Percentiles rank a stretch among this genome's conserved stretches.
phyloP scores from a whole-genome alignment of 1,140 invertebrate genomes.

The Pseudachorutes palmiensis region DNA sequence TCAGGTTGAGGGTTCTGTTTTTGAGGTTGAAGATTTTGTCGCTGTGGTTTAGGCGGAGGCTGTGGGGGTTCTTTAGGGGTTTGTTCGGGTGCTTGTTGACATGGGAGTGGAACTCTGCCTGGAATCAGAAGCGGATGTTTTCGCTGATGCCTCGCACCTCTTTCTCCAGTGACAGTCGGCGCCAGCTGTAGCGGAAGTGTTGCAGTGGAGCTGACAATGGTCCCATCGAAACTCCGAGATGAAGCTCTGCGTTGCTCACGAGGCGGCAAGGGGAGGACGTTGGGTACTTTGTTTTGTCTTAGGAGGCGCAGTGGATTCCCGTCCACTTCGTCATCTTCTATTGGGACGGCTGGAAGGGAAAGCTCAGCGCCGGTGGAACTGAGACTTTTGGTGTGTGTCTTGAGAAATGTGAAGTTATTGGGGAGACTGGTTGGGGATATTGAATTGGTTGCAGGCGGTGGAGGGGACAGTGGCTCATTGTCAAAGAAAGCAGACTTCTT shows the following conservation, averaged over 20 bases:
- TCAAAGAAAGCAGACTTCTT: conserved; percentile 37
- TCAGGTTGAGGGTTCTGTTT: background rate
- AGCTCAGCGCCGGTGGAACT: background rate
- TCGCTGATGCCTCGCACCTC: conserved; percentile 56
- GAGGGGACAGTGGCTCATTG: conserved; percentile 11
- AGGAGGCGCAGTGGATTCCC: conserved; percentile 66
- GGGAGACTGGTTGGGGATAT: background rate
- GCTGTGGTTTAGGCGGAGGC: conserved; percentile 26
- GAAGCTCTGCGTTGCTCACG: conserved; percentile 51
- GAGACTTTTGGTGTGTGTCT: background rate
- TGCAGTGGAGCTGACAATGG: background rate
- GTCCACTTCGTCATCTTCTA: conserved; percentile 43
- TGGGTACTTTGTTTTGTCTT: conserved; percentile 40
- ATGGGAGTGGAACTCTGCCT: conserved; percentile 18
- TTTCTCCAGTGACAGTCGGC: background rate
- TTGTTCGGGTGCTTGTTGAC: background rate
- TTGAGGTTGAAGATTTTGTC: conserved; percentile 16
- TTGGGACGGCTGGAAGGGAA: conserved; percentile 8
- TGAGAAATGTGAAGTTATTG: background rate
- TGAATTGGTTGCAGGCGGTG: conserved; percentile 8
- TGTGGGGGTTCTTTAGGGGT: conserved; percentile 14
- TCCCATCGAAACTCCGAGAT: background rate
- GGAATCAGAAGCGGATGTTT: conserved; percentile 83
- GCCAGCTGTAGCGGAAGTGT: background rate
- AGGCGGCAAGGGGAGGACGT: conserved; percentile 64